Percentiles rank a stretch among this genome's conserved stretches.
These are phyloP conservation scores for Temnothorax curvispinosus DNA, from an alignment of 1,140 invertebrate species.

Conservation along the genomic window DNA sequence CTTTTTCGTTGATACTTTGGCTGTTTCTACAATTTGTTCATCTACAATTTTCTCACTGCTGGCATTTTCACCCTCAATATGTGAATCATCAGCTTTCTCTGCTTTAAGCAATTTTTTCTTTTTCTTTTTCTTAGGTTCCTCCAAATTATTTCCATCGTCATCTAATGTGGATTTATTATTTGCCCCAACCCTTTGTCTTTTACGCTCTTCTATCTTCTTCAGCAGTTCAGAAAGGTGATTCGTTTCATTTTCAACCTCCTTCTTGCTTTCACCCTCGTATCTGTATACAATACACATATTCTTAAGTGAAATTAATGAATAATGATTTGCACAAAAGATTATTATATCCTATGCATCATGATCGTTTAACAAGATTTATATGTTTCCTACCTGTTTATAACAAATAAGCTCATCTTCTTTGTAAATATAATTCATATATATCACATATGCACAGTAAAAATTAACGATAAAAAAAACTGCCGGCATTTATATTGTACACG, in stretches of 20 bases:
- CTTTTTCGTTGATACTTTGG: neutral
- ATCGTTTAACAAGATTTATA: neutral
- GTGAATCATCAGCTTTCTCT: neutral
- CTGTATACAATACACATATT: conserved; percentile 70
- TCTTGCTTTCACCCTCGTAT: conserved; percentile 84
- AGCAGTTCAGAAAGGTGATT: conserved; percentile 87
- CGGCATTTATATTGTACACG: neutral
- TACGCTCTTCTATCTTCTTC: conserved; percentile 87
- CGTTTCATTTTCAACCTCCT: conserved; percentile 82
- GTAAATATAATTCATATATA: neutral
- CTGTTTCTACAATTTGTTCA: conserved; percentile 7
- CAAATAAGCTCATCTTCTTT: conserved; percentile 85
- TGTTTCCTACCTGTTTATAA: conserved; percentile 84
- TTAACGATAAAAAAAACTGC: neutral
- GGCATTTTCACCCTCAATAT: neutral
- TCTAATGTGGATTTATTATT: conserved; percentile 33
- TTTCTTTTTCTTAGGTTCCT: conserved; percentile 21
- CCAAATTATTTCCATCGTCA: conserved; percentile 13
- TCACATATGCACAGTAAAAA: neutral
- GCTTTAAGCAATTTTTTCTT: conserved; percentile 1
- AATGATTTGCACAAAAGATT: neutral
- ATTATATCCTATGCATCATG: neutral
- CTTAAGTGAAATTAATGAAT: conserved; percentile 34
- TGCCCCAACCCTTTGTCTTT: conserved; percentile 77
- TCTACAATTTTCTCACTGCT: neutral